A percentile compares a stretch with the other conserved stretches of the same genome.
Conservation (phyloP, 2,888 invertebrate genomes). For the Limnephilus auricula region DNA sequence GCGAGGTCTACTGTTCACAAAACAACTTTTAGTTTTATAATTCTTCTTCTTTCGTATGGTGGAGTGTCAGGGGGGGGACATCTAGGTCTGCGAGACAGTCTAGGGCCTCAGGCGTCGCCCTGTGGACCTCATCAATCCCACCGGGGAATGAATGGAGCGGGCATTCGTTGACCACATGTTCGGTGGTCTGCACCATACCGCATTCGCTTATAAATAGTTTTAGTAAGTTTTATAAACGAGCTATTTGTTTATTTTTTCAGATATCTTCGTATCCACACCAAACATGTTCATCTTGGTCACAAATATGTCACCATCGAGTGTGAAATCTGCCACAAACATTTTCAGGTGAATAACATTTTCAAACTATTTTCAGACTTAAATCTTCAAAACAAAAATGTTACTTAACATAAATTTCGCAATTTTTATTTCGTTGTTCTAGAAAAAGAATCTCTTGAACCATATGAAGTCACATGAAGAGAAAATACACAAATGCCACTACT, state of each 20-base stretch:
- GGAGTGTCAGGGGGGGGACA: no score
- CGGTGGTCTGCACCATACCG: no score
- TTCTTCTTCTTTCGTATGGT: no score
- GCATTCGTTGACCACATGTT: no score
- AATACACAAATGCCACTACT: slow-evolving; percentile 65
- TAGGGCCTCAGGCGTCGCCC: no score
- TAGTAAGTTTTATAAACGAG: background rate
- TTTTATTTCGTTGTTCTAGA: slow-evolving; percentile 50
- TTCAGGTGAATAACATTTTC: slow-evolving; percentile 50
- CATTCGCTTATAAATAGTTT: no score
- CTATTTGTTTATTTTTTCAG: slow-evolving; percentile 55
- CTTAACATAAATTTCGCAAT: background rate
- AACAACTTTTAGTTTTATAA: no score
- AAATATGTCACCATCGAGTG: slow-evolving; percentile 62
- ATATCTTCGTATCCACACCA: slow-evolving; percentile 64
- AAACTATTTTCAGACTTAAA: background rate
- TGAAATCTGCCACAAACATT: slow-evolving; percentile 64
- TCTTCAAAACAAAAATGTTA: background rate
- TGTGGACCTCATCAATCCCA: no score
- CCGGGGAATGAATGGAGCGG: no score
- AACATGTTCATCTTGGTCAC: slow-evolving; percentile 64
- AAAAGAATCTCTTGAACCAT: slow-evolving; percentile 63
- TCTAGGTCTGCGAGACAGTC: no score
- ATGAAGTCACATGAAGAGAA: slow-evolving; percentile 63
- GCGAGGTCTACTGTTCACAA: no score